Conservation (phyloP, 2,113 vertebrate species). For the Dicaeum eximium region DNA sequence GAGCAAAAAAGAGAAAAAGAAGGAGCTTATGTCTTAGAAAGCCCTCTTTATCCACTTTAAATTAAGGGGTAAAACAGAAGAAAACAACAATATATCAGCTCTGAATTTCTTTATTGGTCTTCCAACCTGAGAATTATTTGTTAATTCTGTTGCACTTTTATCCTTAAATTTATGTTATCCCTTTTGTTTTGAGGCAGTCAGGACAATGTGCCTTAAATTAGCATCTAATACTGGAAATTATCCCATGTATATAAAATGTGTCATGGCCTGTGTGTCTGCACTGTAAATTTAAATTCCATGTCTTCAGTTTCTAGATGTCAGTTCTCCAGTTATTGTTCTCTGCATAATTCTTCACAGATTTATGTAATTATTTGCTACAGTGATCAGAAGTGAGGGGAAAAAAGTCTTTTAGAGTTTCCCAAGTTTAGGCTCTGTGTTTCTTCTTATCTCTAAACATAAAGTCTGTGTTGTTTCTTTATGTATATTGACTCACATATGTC, state of each 20-base stretch:
- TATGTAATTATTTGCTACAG: background rate
- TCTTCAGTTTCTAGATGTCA: background rate
- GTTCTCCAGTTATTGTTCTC: background rate
- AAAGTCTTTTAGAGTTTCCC: background rate
- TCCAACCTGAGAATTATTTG: background rate
- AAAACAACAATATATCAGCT: background rate
- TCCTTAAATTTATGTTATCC: background rate
- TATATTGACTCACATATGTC: background rate
- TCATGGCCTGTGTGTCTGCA: background rate
- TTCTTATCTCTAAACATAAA: background rate
- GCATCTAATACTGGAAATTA: background rate
- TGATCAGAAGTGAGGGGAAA: background rate
- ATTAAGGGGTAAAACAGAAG: background rate
- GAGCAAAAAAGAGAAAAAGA: background rate
- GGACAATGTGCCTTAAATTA: background rate
- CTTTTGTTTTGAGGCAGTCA: background rate
- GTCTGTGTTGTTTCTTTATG: background rate
- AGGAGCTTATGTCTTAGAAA: background rate
- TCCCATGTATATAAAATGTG: background rate
- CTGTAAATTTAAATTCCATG: background rate
- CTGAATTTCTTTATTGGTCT: background rate
- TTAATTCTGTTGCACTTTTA: background rate
- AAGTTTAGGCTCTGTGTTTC: background rate
- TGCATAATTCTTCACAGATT: background rate
- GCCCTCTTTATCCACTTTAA: background rate